These are phyloP conservation scores for Tetragnatha versicolor DNA, from an alignment of 1,140 invertebrate genomes.

Conservation along the genomic window DNA sequence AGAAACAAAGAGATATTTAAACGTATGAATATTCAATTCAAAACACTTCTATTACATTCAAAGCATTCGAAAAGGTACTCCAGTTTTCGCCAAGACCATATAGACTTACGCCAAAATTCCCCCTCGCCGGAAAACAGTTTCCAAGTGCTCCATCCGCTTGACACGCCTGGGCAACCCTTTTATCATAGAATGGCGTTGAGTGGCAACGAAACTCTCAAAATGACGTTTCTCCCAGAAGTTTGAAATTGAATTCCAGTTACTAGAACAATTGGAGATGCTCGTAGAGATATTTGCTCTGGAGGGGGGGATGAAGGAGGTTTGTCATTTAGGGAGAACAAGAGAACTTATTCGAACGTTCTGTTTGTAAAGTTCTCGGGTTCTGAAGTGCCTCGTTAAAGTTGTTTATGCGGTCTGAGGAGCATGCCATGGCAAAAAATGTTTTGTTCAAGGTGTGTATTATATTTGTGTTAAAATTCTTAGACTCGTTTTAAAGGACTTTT, in stretches of 20 bases:
- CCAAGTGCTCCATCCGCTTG: background rate
- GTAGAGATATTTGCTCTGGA: background rate
- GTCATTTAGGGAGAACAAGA: background rate
- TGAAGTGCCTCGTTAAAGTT: background rate
- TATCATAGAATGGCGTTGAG: background rate
- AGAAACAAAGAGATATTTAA: too few species aligned
- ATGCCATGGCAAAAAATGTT: background rate
- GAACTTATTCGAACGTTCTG: background rate
- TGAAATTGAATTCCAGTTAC: constrained; percentile 17
- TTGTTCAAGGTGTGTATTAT: too few species aligned
- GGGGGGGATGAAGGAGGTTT: background rate
- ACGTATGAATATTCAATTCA: too few species aligned
- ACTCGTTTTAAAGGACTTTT: too few species aligned
- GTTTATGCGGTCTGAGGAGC: background rate
- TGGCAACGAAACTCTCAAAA: background rate
- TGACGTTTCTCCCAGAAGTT: constrained; percentile 12
- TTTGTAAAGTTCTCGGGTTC: background rate
- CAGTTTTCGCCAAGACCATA: too few species aligned
- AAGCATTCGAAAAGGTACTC: too few species aligned
- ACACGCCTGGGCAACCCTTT: background rate
- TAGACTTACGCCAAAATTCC: too few species aligned
- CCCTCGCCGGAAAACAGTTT: background rate
- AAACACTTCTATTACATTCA: too few species aligned
- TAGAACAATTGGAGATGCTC: background rate
- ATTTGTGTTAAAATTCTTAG: too few species aligned